These are phyloP conservation scores for Petrocephalus sullivani DNA, from an alignment of 2,797 vertebrate species.

Conservation along the genomic window DNA sequence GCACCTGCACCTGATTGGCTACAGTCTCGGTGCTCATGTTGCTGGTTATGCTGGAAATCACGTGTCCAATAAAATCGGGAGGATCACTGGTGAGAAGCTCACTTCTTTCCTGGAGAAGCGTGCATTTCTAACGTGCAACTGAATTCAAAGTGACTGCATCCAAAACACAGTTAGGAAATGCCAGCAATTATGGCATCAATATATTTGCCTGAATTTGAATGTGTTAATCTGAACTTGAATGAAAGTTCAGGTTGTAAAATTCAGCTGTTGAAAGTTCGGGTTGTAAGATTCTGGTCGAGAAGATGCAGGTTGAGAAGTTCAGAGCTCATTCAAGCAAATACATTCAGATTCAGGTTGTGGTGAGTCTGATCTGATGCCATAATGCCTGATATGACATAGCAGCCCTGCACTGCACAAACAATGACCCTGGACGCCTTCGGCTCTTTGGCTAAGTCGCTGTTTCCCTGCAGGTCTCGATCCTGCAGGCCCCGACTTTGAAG, in stretches of 20 bases:
- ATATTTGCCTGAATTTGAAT: background rate
- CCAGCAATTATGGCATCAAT: background rate
- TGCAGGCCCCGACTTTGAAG: slow-evolving; percentile 68
- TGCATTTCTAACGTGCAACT: background rate
- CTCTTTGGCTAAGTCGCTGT: background rate
- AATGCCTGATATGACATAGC: background rate
- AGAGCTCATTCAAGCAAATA: background rate
- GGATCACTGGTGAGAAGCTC: slow-evolving; percentile 64
- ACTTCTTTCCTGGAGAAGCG: background rate
- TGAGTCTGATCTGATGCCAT: background rate
- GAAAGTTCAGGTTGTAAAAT: background rate
- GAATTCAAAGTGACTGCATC: background rate
- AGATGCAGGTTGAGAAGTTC: background rate
- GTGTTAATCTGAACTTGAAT: background rate
- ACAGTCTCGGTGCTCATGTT: slow-evolving; percentile 72
- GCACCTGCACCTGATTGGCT: slow-evolving; percentile 70
- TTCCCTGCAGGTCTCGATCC: slow-evolving; percentile 62
- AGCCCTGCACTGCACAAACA: background rate
- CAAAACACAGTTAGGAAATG: background rate
- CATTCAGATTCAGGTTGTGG: background rate
- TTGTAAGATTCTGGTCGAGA: background rate
- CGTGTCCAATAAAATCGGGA: slow-evolving; percentile 60
- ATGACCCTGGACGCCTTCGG: background rate
- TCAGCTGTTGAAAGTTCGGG: background rate
- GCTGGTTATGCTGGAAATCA: slow-evolving; percentile 72